These are phyloP conservation scores for Peribatodes rhomboidaria DNA, from an alignment of 2,888 invertebrate species.

Conservation along the genomic window DNA sequence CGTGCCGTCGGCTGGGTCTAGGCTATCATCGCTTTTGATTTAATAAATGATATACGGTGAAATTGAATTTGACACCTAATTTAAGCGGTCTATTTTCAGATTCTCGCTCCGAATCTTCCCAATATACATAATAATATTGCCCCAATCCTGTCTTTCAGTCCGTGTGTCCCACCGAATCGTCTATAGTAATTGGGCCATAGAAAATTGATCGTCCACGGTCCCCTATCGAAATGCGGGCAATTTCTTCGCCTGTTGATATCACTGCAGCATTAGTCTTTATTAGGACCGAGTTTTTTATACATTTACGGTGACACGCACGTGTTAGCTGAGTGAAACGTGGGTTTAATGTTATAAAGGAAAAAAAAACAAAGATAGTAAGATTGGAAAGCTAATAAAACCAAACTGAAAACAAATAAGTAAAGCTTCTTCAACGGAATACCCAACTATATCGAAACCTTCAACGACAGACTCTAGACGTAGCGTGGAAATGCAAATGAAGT, in stretches of 20 bases:
- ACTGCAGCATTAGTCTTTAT: constrained; percentile 50
- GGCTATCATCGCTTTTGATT: no score
- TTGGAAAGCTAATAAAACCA: background rate
- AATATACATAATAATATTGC: no score
- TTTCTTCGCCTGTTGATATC: constrained; percentile 63
- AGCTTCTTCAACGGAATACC: background rate
- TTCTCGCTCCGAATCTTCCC: no score
- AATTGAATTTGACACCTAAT: no score
- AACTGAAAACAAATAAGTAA: background rate
- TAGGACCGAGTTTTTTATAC: constrained; percentile 41
- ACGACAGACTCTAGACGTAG: constrained; percentile 35
- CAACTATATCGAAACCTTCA: constrained; percentile 17
- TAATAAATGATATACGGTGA: no score
- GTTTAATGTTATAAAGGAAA: constrained; percentile 1
- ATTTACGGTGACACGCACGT: constrained; percentile 43
- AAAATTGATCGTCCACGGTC: constrained; percentile 71
- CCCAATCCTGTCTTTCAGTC: constrained; percentile 26
- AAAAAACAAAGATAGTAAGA: background rate
- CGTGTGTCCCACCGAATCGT: constrained; percentile 58
- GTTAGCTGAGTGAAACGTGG: constrained; percentile 47
- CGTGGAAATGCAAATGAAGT: constrained; percentile 48
- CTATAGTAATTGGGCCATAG: constrained; percentile 73
- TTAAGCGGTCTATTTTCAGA: no score
- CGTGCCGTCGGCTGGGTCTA: no score
- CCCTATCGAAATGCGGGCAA: constrained; percentile 70